Evolutionary conservation across 1,140 invertebrate species (phyloP).

Genomic region (Anastrepha ludens): DNA sequence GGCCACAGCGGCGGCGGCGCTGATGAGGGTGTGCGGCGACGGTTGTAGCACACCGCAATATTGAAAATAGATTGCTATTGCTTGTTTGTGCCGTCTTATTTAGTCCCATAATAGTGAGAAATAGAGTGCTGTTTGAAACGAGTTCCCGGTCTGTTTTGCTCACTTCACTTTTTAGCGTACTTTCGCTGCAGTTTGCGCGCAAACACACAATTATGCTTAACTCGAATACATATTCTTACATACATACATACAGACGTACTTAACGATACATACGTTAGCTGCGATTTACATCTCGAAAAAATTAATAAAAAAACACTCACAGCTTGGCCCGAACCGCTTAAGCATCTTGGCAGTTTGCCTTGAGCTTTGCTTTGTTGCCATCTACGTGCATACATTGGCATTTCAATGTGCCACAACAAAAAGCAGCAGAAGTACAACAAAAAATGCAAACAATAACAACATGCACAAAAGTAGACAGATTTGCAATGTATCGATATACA

Average conservation of each 20-base stretch:
- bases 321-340: constrained; percentile 28
- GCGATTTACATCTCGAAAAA: background rate
- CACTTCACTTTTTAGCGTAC: constrained; percentile 44
- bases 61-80: constrained; percentile 42
- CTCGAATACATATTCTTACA: background rate
- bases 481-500: background rate
- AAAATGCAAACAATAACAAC: background rate
- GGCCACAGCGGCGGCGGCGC: background rate
- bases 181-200: constrained; percentile 35
- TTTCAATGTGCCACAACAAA: constrained; percentile 11
- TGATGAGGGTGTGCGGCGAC: background rate
- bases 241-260: background rate
- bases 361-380: constrained; percentile 50
- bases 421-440: background rate
- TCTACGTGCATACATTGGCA: constrained; percentile 20
- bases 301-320: background rate
- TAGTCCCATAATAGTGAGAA: background rate
- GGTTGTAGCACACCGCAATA: background rate
- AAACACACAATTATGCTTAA: background rate
- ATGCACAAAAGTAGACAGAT: background rate
- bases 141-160: constrained; percentile 40
- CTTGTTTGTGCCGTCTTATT: background rate
- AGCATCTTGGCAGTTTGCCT: constrained; percentile 52
- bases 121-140: background rate
- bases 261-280: background rate